A percentile compares a stretch with the other conserved stretches of the same genome.
Evolutionary conservation across 2,888 invertebrate species (phyloP).

Genomic region (Drosophila cracens): DNA sequence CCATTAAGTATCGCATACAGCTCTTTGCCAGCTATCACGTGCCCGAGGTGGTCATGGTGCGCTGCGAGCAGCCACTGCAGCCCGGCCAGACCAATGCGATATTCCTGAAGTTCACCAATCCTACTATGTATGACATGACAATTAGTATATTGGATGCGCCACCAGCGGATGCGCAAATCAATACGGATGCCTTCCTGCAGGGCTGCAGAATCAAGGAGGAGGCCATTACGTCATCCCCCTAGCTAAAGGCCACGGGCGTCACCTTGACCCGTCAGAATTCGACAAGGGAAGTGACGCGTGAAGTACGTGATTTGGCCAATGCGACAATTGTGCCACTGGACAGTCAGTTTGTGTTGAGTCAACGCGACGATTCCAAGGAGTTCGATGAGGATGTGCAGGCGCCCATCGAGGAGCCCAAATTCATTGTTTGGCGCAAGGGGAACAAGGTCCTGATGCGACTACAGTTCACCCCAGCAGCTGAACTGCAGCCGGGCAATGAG

Average conservation of each 20-base stretch:
- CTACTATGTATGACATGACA: slow-evolving; percentile 94
- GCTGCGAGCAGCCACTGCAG: slow-evolving; percentile 86
- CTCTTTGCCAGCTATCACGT: slow-evolving; percentile 96
- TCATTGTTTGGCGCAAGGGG: slow-evolving; percentile 95
- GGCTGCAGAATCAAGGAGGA: slow-evolving; percentile 57
- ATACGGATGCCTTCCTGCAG: slow-evolving; percentile 37
- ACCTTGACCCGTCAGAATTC: slow-evolving; percentile 68
- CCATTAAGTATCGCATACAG: slow-evolving; percentile 98
- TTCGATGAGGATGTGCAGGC: slow-evolving; percentile 94
- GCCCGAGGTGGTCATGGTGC: slow-evolving; percentile 94
- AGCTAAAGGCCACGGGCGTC: slow-evolving; percentile 51
- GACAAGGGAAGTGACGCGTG: slow-evolving; percentile 86
- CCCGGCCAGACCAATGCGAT: slow-evolving; percentile 89
- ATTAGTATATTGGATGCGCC: slow-evolving; percentile 88
- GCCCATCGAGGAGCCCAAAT: slow-evolving; percentile 93
- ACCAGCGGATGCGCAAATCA: slow-evolving; percentile 84
- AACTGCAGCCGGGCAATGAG: slow-evolving; percentile 85
- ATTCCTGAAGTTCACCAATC: slow-evolving; percentile 94
- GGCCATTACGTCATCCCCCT: slow-evolving; percentile 61
- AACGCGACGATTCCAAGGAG: slow-evolving; percentile 96
- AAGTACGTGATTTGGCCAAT: slow-evolving; percentile 85
- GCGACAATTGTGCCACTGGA: slow-evolving; percentile 87
- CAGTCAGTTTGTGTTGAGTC: slow-evolving; percentile 89
- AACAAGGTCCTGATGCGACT: slow-evolving; percentile 93
- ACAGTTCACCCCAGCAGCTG: slow-evolving; percentile 87